Percentiles rank a stretch among this genome's conserved stretches.
phyloP scores from a whole-genome alignment of 1,140 invertebrate genomes.

The Goniozus legneri region DNA sequence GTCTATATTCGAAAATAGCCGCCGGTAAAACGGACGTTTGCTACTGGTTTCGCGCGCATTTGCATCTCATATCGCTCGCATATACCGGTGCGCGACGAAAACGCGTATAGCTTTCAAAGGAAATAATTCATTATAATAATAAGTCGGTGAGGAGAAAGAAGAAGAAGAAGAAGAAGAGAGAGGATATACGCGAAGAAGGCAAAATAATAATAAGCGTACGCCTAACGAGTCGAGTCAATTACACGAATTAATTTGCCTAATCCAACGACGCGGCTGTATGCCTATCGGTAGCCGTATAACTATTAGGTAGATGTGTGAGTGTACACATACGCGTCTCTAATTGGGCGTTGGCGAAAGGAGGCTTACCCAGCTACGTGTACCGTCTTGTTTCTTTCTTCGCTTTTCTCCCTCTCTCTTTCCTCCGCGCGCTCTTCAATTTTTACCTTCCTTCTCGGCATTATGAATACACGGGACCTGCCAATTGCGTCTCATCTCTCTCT shows the following conservation, averaged over 20 bases:
- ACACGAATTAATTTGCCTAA: constrained; percentile 43
- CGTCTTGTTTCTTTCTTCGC: neutral
- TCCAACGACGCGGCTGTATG: constrained; percentile 5
- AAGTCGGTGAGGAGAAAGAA: neutral
- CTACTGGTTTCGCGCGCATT: too few relatives aligned
- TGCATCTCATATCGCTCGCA: neutral
- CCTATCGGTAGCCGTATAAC: constrained; percentile 1
- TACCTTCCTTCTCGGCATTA: too few relatives aligned
- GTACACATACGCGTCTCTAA: neutral
- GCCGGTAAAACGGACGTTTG: too few relatives aligned
- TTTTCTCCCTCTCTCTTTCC: neutral
- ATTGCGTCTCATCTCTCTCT: neutral
- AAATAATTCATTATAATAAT: neutral
- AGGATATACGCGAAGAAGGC: too few relatives aligned
- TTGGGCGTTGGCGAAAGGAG: constrained; percentile 3
- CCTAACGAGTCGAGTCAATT: constrained; percentile 42
- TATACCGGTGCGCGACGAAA: neutral
- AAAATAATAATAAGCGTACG: constrained; percentile 2
- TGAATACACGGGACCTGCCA: too few relatives aligned
- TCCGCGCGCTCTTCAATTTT: too few relatives aligned
- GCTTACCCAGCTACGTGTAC: constrained; percentile 12
- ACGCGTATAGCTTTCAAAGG: neutral
- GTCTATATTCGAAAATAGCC: too few relatives aligned
- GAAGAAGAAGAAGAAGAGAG: too few relatives aligned
- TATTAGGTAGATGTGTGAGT: neutral